Evolutionary conservation across 2,797 vertebrate species (phyloP).

Genomic region (Psittacula echo): DNA sequence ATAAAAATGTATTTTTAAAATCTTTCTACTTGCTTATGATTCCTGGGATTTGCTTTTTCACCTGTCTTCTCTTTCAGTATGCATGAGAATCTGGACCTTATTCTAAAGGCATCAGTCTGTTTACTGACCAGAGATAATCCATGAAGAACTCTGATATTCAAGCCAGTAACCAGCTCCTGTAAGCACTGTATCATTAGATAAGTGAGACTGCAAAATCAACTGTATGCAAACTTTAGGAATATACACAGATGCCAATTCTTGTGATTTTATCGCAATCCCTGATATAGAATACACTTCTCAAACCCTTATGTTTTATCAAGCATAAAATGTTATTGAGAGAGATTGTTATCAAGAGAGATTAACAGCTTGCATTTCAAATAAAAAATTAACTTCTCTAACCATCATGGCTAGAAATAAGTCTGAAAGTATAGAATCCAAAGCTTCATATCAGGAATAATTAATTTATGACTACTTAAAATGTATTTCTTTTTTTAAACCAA

Average conservation of each 20-base stretch:
- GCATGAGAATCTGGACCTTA: neutral
- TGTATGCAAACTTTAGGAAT: neutral
- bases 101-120: neutral
- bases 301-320: neutral
- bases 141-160: neutral
- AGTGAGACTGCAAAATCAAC: neutral
- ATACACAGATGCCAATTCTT: neutral
- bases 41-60: neutral
- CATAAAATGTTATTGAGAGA: neutral
- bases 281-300: neutral
- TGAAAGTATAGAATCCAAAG: neutral
- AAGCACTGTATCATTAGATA: neutral
- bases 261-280: neutral
- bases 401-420: neutral
- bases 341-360: neutral
- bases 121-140: neutral
- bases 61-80: neutral
- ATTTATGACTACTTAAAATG: neutral
- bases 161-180: neutral
- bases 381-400: neutral
- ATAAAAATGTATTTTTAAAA: neutral
- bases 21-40: neutral
- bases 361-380: neutral
- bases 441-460: neutral
- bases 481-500: conserved; percentile 8